A percentile compares a stretch with the other conserved stretches of the same genome.
These are phyloP conservation scores for Peromyscus maniculatus DNA, from an alignment of 2,113 vertebrate species.

Conservation along the genomic window DNA sequence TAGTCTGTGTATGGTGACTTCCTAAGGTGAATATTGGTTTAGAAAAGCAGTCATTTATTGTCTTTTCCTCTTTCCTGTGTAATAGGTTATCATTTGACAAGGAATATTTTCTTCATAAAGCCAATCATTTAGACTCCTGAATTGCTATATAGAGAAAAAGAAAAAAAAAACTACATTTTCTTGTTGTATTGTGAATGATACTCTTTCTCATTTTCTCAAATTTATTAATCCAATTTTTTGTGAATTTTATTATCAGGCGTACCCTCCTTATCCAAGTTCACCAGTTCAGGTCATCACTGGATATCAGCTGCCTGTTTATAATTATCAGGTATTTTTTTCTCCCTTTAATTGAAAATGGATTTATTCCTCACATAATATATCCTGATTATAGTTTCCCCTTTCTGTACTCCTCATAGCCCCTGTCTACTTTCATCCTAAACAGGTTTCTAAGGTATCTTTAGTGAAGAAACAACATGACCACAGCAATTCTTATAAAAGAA, in stretches of 20 bases:
- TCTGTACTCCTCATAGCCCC: neutral
- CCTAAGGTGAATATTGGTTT: neutral
- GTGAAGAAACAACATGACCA: neutral
- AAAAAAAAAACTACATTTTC: neutral
- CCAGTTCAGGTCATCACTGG: constrained; percentile 93
- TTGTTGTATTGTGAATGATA: neutral
- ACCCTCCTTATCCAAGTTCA: constrained; percentile 89
- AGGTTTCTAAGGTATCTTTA: neutral
- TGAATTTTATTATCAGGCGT: constrained; percentile 88
- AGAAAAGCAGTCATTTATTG: neutral
- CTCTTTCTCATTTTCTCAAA: neutral
- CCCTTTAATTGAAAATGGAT: neutral
- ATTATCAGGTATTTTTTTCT: constrained; percentile 90
- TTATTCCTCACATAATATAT: neutral
- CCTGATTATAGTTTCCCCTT: neutral
- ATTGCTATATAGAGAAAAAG: neutral
- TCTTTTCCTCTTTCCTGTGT: neutral
- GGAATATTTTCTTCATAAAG: constrained; percentile 22
- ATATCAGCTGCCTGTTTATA: constrained; percentile 91
- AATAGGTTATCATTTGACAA: neutral
- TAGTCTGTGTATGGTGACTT: neutral
- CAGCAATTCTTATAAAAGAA: neutral
- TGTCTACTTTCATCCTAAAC: neutral
- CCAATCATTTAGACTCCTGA: neutral
- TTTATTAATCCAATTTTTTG: neutral